Evolutionary conservation across 2,797 vertebrate genomes (phyloP).

Genomic region (Columba guinea): DNA sequence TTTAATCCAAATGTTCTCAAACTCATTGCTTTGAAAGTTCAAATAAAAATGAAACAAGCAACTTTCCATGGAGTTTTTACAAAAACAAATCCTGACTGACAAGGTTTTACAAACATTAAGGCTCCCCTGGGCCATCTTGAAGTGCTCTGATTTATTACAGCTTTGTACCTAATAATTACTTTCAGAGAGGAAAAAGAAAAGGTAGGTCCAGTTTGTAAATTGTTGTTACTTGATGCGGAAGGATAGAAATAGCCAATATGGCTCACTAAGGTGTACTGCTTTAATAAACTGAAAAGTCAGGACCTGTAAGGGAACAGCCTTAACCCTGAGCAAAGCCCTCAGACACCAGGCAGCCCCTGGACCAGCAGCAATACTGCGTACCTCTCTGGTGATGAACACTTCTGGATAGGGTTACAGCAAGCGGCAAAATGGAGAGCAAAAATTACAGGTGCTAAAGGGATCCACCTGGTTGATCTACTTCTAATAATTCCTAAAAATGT

Average conservation of each 20-base stretch:
- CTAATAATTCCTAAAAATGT: background rate
- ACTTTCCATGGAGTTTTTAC: background rate
- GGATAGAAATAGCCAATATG: background rate
- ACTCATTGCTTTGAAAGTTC: background rate
- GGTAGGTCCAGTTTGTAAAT: background rate
- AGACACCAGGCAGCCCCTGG: background rate
- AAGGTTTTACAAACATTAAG: background rate
- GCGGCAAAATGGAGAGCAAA: background rate
- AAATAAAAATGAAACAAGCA: background rate
- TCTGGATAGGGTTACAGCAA: background rate
- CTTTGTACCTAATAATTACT: slow-evolving; percentile 37
- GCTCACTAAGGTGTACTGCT: background rate
- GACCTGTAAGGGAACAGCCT: background rate
- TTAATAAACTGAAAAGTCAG: background rate
- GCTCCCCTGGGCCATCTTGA: background rate
- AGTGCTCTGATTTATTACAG: slow-evolving; percentile 21
- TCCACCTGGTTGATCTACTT: background rate
- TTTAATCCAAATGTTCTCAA: background rate
- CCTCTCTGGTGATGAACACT: background rate
- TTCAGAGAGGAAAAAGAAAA: slow-evolving; percentile 17
- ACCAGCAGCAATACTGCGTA: background rate
- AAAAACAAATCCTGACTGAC: background rate
- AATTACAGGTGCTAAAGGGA: background rate
- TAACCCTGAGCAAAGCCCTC: background rate
- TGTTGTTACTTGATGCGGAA: background rate